These are phyloP conservation scores for Gambusia holbrooki DNA, from an alignment of 2,113 vertebrate genomes.

Conservation along the genomic window DNA sequence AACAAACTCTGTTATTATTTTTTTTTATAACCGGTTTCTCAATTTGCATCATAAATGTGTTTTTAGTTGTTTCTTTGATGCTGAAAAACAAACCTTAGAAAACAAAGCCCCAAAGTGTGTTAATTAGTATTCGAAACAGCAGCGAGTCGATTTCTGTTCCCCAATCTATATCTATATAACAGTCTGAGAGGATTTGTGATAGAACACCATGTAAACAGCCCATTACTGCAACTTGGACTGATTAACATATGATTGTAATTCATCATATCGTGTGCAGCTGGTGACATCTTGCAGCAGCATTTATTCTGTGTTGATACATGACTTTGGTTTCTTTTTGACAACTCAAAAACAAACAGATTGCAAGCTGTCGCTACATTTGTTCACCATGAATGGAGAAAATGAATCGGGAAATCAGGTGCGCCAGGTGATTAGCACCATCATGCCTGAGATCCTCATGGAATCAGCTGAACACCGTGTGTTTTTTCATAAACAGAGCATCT, in stretches of 20 bases:
- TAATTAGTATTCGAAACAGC: conserved; percentile 53
- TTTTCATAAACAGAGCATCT: conserved; percentile 36
- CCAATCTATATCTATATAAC: conserved; percentile 57
- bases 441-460: conserved; percentile 54
- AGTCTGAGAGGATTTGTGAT: conserved; percentile 59
- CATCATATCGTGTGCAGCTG: conserved; percentile 76
- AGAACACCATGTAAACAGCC: conserved; percentile 73
- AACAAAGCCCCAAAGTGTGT: conserved; percentile 17
- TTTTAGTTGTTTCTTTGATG: conserved; percentile 49
- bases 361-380: conserved; percentile 69
- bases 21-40: conserved; percentile 37
- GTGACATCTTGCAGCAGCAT: conserved; percentile 75
- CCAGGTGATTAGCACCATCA: conserved; percentile 71
- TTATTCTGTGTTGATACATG: conserved; percentile 74
- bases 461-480: conserved; percentile 46
- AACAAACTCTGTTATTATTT: conserved; percentile 55
- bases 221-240: conserved; percentile 70
- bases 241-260: conserved; percentile 82
- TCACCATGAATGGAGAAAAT: conserved; percentile 65
- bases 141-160: conserved; percentile 46
- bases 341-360: conserved; percentile 74
- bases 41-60: conserved; percentile 44
- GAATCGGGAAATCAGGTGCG: conserved; percentile 73
- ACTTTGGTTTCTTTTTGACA: conserved; percentile 72
- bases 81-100: conserved; percentile 39